Evolutionary conservation across 2,113 vertebrate species (phyloP).

Genomic region (Centropus unirufus): DNA sequence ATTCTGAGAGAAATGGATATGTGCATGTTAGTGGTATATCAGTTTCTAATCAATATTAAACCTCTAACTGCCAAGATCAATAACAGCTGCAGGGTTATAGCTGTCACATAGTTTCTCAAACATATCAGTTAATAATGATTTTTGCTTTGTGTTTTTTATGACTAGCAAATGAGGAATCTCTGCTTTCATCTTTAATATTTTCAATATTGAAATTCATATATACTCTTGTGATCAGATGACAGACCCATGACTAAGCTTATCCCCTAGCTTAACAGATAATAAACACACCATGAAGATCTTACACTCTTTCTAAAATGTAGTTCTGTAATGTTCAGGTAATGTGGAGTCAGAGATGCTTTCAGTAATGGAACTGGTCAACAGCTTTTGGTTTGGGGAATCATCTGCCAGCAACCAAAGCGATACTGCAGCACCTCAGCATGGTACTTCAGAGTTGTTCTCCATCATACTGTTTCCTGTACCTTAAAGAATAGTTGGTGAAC

Average conservation of each 20-base stretch:
- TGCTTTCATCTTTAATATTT: slow-evolving; percentile 59
- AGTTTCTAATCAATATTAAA: slow-evolving; percentile 73
- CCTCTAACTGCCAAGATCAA: slow-evolving; percentile 67
- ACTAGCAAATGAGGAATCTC: neutral
- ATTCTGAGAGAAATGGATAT: slow-evolving; percentile 52
- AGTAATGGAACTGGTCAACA: neutral
- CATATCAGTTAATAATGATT: slow-evolving; percentile 49
- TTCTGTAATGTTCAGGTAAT: neutral
- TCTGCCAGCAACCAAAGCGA: neutral
- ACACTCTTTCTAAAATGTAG: neutral
- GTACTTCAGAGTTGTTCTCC: neutral
- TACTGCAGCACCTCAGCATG: neutral
- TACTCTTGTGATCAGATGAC: slow-evolving; percentile 7
- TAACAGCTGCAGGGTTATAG: slow-evolving; percentile 64
- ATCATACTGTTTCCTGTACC: neutral
- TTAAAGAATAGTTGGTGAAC: neutral
- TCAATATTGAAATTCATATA: slow-evolving; percentile 40
- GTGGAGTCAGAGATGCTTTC: neutral
- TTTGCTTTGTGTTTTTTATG: slow-evolving; percentile 45
- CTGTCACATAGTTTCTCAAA: slow-evolving; percentile 58
- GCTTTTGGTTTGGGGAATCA: neutral
- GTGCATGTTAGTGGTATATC: slow-evolving; percentile 59
- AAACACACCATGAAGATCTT: neutral
- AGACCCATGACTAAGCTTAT: neutral
- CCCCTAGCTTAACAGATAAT: neutral